These are phyloP conservation scores for Trachelus troglodyta DNA, from an alignment of 2,888 invertebrate species.

Conservation along the genomic window DNA sequence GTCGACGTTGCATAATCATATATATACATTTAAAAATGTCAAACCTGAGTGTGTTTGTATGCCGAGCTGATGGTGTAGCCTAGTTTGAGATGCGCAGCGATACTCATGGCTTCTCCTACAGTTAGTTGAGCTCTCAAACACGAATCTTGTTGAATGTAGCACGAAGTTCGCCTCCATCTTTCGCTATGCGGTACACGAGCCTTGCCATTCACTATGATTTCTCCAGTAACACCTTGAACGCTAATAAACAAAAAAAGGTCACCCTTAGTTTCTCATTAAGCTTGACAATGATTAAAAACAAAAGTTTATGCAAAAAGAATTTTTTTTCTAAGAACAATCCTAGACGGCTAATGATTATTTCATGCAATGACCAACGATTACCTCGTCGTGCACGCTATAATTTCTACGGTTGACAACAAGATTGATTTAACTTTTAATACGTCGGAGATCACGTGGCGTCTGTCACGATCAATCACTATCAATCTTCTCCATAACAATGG, in stretches of 20 bases:
- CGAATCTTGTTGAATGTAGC: constrained; percentile 89
- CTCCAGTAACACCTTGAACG: constrained; percentile 78
- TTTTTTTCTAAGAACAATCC: not conserved
- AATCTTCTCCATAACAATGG: not conserved
- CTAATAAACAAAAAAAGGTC: constrained; percentile 59
- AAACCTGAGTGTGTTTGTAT: constrained; percentile 78
- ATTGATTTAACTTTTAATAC: not conserved
- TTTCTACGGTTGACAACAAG: not conserved
- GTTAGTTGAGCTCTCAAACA: constrained; percentile 80
- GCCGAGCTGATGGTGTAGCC: constrained; percentile 76
- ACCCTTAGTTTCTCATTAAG: not conserved
- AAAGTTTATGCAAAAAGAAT: not conserved
- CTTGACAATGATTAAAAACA: not conserved
- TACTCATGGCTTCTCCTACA: constrained; percentile 84
- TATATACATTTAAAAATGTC: constrained; percentile 22
- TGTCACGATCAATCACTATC: not conserved
- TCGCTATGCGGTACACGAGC: constrained; percentile 71
- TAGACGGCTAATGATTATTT: not conserved
- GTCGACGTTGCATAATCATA: not conserved
- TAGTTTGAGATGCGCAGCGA: constrained; percentile 85
- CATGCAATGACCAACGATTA: not conserved
- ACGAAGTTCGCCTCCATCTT: constrained; percentile 78
- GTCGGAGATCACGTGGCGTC: not conserved
- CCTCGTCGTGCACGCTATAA: not conserved
- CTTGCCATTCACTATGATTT: constrained; percentile 78